Percentiles rank a stretch among this genome's conserved stretches.
These are phyloP conservation scores for Mesitornis unicolor DNA, from an alignment of 2,113 vertebrate species.

Conservation along the genomic window DNA sequence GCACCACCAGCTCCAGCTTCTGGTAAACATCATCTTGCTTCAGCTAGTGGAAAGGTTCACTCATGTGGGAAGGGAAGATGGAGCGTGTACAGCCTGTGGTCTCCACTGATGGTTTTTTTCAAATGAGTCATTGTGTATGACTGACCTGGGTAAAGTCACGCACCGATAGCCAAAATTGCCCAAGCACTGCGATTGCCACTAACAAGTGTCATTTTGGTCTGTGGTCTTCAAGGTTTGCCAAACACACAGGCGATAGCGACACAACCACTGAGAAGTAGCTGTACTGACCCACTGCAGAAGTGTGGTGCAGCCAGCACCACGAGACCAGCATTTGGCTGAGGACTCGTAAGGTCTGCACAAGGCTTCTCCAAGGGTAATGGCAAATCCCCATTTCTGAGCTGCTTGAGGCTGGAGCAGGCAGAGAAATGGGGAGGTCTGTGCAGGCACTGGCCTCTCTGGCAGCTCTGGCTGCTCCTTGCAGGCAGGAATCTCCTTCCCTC, in stretches of 20 bases:
- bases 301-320: not conserved
- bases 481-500: not conserved
- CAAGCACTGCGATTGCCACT: not conserved
- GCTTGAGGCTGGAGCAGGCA: not conserved
- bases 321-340: not conserved
- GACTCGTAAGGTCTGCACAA: not conserved
- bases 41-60: not conserved
- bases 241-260: not conserved
- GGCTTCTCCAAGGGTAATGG: not conserved
- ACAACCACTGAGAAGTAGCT: not conserved
- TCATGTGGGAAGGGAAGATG: not conserved
- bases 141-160: not conserved
- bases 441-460: accelerated
- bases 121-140: not conserved
- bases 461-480: not conserved
- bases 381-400: not conserved
- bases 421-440: not conserved
- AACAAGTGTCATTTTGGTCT: not conserved
- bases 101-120: not conserved
- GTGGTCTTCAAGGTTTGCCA: not conserved
- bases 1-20: not conserved
- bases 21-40: not conserved
- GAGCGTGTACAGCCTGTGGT: not conserved
- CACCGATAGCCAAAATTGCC: not conserved
- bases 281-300: not conserved